Conservation (phyloP, 2,888 invertebrate species). For the Syritta pipiens region DNA sequence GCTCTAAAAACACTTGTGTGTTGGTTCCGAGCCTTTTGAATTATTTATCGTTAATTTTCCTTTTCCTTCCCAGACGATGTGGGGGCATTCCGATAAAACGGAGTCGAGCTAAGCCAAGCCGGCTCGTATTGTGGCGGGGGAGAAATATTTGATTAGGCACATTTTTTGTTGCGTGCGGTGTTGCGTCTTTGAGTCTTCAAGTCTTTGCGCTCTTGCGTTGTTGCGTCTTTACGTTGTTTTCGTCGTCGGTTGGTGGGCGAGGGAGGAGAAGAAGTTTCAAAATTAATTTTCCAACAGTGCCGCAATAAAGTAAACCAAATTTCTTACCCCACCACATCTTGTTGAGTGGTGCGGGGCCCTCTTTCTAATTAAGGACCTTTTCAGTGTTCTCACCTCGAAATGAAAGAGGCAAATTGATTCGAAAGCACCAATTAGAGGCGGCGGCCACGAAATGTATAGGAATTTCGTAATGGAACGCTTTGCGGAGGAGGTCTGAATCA, state of each 20-base stretch:
- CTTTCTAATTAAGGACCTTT: neutral
- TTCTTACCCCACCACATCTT: no score
- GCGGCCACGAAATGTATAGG: neutral
- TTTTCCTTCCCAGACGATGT: conserved; percentile 10
- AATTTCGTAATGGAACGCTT: neutral
- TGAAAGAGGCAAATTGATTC: conserved; percentile 37
- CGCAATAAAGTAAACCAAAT: conserved; percentile 52
- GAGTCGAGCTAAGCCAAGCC: conserved; percentile 11
- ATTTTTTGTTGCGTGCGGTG: conserved; percentile 2
- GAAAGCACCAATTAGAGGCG: conserved; percentile 28
- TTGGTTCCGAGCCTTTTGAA: conserved; percentile 59
- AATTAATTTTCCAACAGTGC: conserved; percentile 48
- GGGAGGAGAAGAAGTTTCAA: conserved; percentile 24
- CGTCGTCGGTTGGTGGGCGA: neutral
- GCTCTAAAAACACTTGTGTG: conserved; percentile 38
- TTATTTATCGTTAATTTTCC: conserved; percentile 66
- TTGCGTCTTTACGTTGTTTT: neutral
- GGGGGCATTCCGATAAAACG: neutral
- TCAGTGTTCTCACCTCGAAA: conserved; percentile 41
- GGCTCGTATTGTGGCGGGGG: conserved; percentile 17
- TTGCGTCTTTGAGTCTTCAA: conserved; percentile 19
- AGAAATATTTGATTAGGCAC: conserved; percentile 60
- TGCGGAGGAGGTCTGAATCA: neutral
- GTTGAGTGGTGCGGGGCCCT: conserved; percentile 46
- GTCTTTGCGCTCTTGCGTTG: neutral